Conservation (phyloP, 2,113 vertebrate genomes). For the Verasper variegatus region DNA sequence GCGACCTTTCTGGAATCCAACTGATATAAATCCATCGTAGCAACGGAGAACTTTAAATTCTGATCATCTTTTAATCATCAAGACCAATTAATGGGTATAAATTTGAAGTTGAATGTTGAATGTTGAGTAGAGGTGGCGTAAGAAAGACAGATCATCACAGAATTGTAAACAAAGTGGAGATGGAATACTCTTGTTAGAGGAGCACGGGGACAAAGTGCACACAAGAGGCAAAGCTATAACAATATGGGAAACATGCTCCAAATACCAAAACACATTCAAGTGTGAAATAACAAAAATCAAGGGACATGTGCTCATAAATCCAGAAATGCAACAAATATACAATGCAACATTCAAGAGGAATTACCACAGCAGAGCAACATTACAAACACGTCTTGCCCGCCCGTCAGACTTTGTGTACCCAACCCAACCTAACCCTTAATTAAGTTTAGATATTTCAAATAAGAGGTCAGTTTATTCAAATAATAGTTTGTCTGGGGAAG, state of each 20-base stretch:
- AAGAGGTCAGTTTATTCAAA: neutral
- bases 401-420: neutral
- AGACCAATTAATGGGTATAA: neutral
- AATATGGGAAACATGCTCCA: neutral
- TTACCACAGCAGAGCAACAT: neutral
- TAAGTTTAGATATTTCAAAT: neutral
- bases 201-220: neutral
- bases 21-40: too few species aligned
- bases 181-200: neutral
- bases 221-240: neutral
- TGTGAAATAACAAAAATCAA: neutral
- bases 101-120: neutral
- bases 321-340: neutral
- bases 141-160: neutral
- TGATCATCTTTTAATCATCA: neutral
- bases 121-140: neutral
- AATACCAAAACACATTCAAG: neutral
- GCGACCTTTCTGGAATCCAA: too few species aligned
- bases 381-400: neutral
- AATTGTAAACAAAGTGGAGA: neutral
- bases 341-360: neutral
- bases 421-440: constrained; percentile 1
- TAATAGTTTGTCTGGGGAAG: neutral
- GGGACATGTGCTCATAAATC: neutral
- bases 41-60: neutral